Conservation (phyloP, 2,888 invertebrate species). For the Phragmatobia fuliginosa region DNA sequence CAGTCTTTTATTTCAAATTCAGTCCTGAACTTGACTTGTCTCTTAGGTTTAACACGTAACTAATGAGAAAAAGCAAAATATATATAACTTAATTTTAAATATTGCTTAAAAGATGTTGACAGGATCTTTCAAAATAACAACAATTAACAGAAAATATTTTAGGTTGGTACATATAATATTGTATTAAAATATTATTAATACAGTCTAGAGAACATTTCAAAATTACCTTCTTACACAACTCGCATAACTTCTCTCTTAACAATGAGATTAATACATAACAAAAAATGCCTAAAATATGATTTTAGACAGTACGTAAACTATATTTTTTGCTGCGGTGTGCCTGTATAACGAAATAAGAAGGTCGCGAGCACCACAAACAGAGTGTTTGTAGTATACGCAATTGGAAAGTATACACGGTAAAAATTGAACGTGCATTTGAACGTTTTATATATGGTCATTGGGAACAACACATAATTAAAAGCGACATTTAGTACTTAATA, state of each 20-base stretch:
- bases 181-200: background rate
- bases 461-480: background rate
- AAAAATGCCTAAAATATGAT: too few species aligned
- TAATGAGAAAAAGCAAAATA: slow-evolving; percentile 21
- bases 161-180: background rate
- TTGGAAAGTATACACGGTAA: background rate
- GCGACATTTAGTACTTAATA: too few species aligned
- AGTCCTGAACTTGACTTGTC: slow-evolving; percentile 36
- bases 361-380: background rate
- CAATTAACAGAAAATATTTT: background rate
- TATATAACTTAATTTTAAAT: background rate
- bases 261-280: background rate
- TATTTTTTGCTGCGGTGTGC: background rate
- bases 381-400: background rate
- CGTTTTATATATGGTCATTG: background rate
- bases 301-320: too few species aligned
- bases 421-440: background rate
- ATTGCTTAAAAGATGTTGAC: background rate
- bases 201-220: background rate
- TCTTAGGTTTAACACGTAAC: slow-evolving; percentile 18
- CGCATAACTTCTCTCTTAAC: background rate
- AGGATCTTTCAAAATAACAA: background rate
- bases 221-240: background rate
- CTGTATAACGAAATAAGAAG: background rate
- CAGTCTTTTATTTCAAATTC: slow-evolving; percentile 46